Base-by-base conservation (phyloP, 2,113 vertebrate genomes). In the Corythornis madagascariensis region DNA sequence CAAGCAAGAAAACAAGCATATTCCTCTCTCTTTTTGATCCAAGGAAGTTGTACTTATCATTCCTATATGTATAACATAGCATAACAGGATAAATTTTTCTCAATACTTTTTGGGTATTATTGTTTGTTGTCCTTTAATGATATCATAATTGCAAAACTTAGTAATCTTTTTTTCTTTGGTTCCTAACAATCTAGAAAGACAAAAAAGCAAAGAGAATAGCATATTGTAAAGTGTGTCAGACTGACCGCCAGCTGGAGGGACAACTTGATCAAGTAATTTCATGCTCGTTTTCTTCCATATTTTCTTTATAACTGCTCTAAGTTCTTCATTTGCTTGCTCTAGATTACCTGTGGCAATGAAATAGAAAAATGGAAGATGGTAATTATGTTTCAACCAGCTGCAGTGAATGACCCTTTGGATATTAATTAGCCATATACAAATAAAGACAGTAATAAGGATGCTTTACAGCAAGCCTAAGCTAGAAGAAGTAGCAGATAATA, bases 251-350 rank as follows among this genome's bases (percentile, higher is more conserved):
- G 99, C 99, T 38, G 99, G 99, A 94, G 99, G 99, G 85, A 99
- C 99, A 76, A 99, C 98, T 99, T 99, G 99, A 94, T 99, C 99
- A 78, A 99, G 98, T 12, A 99, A 98, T 76, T 99, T 99, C 99
- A 99, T 99, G 96, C 99, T 99, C 2, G 99, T 99, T 97, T 99
- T 98, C 96, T 99, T 99, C 99, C 99, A 99, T 91, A 99, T 99
- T 97, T 99, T 99, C 98, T 99, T 99, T 90, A 99, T 99, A 87
- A 99, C 99, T 5, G 99, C 99, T 92, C 99, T 97, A 64, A 99
- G 98, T 92, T 99, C 99, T 96, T 99, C 99, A 48, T 99, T 99
- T 92, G 99, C 99, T 97, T 99, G 99, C 89, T 99, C 99, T 67
- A 99, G 97, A 96, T 99, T 99, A 69, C 99, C 99, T 99, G 96